A percentile compares a stretch with the other conserved stretches of the same genome.
Conservation (phyloP, 2,888 invertebrate species). For the Andricus curvator region DNA sequence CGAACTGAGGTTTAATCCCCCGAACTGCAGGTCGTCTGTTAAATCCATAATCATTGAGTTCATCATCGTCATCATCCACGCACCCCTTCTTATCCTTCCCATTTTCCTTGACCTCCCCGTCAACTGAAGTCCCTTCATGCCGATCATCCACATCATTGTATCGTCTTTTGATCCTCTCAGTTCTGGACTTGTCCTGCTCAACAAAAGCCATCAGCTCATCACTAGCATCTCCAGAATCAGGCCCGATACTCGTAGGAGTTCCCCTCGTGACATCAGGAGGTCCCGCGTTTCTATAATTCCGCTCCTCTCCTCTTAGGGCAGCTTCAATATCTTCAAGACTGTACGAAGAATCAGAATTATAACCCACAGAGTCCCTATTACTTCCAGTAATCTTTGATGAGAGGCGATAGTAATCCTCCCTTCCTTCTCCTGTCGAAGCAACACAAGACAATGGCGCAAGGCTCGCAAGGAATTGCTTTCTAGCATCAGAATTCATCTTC, state of each 20-base stretch:
- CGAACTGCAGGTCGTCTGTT: constrained; percentile 93
- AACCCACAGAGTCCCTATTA: constrained; percentile 82
- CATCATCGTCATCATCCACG: constrained; percentile 91
- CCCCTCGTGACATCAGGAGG: constrained; percentile 91
- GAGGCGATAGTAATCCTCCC: constrained; percentile 82
- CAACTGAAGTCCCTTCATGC: constrained; percentile 45
- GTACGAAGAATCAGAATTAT: constrained; percentile 85
- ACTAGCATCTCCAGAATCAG: constrained; percentile 74
- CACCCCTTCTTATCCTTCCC: constrained; percentile 80
- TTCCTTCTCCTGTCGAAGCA: constrained; percentile 80
- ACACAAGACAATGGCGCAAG: constrained; percentile 90
- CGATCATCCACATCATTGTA: constrained; percentile 74
- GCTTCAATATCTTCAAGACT: constrained; percentile 84
- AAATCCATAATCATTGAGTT: constrained; percentile 95
- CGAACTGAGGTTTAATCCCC: constrained; percentile 92
- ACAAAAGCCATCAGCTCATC: constrained; percentile 92
- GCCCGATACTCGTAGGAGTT: constrained; percentile 81
- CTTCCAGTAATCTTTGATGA: constrained; percentile 75
- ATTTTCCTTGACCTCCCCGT: constrained; percentile 48
- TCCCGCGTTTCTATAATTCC: constrained; percentile 74
- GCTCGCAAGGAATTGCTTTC: constrained; percentile 89
- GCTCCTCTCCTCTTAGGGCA: constrained; percentile 79
- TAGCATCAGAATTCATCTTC: constrained; percentile 81
- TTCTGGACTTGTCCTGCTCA: constrained; percentile 89
- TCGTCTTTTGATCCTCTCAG: constrained; percentile 89